Evolutionary conservation across 2,888 invertebrate species (phyloP).

Genomic region (Volucella inflata): DNA sequence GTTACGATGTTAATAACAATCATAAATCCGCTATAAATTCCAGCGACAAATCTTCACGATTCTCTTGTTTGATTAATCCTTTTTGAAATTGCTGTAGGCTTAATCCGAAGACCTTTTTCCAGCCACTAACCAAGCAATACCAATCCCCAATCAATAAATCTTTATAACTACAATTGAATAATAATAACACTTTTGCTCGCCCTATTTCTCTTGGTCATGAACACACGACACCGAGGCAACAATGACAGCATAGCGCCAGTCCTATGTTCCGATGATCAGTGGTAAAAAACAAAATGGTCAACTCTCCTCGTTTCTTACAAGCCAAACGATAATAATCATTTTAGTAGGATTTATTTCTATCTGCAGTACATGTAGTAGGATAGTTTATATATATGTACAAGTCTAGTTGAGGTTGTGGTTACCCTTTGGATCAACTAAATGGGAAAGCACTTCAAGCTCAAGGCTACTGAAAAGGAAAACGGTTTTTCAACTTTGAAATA

Average conservation of each 20-base stretch:
- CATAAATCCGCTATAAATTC: conserved; percentile 36
- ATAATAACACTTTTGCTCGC: conserved; percentile 38
- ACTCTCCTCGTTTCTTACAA: background rate
- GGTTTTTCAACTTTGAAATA: conserved; percentile 18
- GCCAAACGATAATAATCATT: conserved; percentile 44
- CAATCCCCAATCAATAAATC: conserved; percentile 48
- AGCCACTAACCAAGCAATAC: background rate
- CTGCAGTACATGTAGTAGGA: no score
- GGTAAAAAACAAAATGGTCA: conserved; percentile 53
- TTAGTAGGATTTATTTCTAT: conserved; percentile 55
- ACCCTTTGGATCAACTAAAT: conserved; percentile 40
- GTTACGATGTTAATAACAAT: conserved; percentile 61
- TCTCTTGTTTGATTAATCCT: conserved; percentile 6
- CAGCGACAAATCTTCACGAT: conserved; percentile 19
- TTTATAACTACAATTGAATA: conserved; percentile 54
- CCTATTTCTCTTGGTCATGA: conserved; percentile 21
- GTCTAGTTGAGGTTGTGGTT: conserved; percentile 22
- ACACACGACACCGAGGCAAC: conserved; percentile 14
- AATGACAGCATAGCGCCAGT: conserved; percentile 12
- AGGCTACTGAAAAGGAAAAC: conserved; percentile 35
- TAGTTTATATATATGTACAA: background rate
- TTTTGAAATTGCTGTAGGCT: conserved; percentile 13
- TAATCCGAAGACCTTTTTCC: conserved; percentile 31
- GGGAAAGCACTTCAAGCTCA: conserved; percentile 52
- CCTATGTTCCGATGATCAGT: conserved; percentile 3